phyloP scores from a whole-genome alignment of 2,797 vertebrate genomes.

The Huso huso region DNA sequence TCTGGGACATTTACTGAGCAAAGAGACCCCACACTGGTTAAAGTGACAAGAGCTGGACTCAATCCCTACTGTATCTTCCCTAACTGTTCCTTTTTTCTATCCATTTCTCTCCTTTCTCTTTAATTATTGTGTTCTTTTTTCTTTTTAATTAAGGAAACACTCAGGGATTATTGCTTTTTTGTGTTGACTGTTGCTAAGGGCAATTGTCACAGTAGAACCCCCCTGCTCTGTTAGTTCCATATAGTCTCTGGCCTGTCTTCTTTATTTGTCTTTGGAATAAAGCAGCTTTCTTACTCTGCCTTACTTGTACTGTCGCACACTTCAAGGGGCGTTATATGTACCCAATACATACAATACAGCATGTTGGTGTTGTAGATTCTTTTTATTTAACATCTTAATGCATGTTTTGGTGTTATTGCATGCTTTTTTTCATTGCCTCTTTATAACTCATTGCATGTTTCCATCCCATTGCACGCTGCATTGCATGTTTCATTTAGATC shows the following conservation, averaged over 20 bases:
- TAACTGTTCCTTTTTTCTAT: background rate
- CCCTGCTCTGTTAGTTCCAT: too few relatives aligned
- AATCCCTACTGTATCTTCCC: conserved; percentile 6
- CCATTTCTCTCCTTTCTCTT: conserved; percentile 1
- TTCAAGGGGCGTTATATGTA: too few relatives aligned
- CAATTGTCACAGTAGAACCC: too few relatives aligned
- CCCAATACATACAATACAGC: too few relatives aligned
- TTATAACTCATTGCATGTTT: background rate
- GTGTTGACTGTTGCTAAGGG: background rate
- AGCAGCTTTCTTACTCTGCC: too few relatives aligned
- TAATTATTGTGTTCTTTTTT: background rate
- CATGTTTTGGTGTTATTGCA: conserved; percentile 1
- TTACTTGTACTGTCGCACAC: too few relatives aligned
- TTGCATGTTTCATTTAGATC: background rate
- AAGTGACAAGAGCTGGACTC: background rate
- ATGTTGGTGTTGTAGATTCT: too few relatives aligned
- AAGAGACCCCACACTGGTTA: background rate
- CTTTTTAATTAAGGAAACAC: conserved; percentile 2
- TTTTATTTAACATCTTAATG: too few relatives aligned
- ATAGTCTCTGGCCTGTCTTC: too few relatives aligned
- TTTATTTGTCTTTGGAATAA: too few relatives aligned
- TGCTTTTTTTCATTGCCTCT: conserved; percentile 13
- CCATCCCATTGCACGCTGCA: background rate
- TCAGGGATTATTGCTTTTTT: conserved; percentile 19
- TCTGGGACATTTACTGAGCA: conserved; percentile 17